phyloP scores from a whole-genome alignment of 2,797 vertebrate species.

The Brotula barbata region DNA sequence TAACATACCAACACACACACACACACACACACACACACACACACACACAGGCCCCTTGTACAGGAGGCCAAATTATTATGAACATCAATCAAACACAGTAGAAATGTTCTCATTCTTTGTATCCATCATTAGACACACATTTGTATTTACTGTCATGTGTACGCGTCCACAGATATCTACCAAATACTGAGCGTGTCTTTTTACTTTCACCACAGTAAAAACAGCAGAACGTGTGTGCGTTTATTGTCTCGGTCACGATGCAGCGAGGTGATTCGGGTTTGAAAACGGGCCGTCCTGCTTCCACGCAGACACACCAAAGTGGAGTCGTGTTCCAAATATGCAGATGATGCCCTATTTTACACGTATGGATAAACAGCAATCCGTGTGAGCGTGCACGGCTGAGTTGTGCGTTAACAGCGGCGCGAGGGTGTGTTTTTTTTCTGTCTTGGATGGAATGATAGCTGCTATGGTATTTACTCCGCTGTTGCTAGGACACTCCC shows the following conservation, averaged over 20 bases:
- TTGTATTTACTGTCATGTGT: no score
- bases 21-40: background rate
- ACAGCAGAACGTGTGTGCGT: no score
- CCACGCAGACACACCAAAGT: background rate
- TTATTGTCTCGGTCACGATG: no score
- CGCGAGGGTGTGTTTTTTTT: slow-evolving; percentile 22
- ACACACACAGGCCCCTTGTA: no score
- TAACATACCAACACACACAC: no score
- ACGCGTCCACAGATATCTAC: background rate
- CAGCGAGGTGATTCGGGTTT: slow-evolving; percentile 3
- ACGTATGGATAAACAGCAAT: slow-evolving; percentile 30
- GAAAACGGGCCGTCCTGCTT: background rate
- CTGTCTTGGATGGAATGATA: slow-evolving; percentile 59
- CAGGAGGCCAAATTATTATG: no score
- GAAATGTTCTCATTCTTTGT: no score
- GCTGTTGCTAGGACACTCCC: slow-evolving; percentile 89
- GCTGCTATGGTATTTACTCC: slow-evolving; percentile 79
- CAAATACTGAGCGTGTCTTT: no score
- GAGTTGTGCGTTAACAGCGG: slow-evolving; percentile 38
- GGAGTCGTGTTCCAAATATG: slow-evolving; percentile 15
- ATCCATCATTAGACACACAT: no score
- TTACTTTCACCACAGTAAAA: no score
- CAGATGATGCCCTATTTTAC: slow-evolving; percentile 25
- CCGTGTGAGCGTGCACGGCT: slow-evolving; percentile 4
- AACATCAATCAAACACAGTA: no score